Conservation (phyloP, 2,888 invertebrate genomes). For the Athetis lepigone region DNA sequence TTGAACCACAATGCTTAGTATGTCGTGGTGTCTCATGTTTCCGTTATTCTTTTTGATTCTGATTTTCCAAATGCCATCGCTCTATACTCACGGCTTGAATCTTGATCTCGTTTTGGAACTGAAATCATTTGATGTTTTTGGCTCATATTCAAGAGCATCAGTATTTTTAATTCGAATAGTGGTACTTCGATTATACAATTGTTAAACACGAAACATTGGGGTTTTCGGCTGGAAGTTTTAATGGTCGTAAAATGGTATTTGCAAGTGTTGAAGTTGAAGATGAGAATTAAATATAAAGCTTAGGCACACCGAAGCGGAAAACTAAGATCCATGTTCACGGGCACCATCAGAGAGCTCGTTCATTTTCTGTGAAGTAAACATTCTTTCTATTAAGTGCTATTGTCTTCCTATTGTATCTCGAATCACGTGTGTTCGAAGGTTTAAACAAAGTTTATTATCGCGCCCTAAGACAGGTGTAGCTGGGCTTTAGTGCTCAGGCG, state of each 20-base stretch:
- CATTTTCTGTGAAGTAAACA: too few species aligned
- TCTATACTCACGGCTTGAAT: slow-evolving; percentile 71
- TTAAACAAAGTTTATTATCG: too few species aligned
- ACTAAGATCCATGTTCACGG: too few species aligned
- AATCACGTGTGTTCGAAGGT: too few species aligned
- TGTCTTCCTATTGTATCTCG: too few species aligned
- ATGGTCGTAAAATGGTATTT: slow-evolving; percentile 29
- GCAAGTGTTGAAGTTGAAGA: too few species aligned
- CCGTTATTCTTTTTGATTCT: slow-evolving; percentile 81
- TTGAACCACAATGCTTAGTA: slow-evolving; percentile 60
- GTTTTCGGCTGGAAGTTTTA: slow-evolving; percentile 27
- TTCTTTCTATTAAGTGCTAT: too few species aligned
- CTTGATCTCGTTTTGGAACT: slow-evolving; percentile 78
- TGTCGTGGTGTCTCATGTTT: slow-evolving; percentile 73
- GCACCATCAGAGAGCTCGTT: too few species aligned
- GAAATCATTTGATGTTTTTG: slow-evolving; percentile 82
- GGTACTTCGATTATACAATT: slow-evolving; percentile 73
- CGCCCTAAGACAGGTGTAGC: too few species aligned
- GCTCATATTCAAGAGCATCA: slow-evolving; percentile 80
- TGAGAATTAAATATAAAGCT: too few species aligned
- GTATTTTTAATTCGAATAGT: slow-evolving; percentile 78
- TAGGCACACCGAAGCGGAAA: too few species aligned
- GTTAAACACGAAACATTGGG: slow-evolving; percentile 54
- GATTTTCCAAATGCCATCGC: slow-evolving; percentile 77
- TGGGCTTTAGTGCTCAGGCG: too few species aligned